Conservation (phyloP, 2,113 vertebrate genomes). For the Garra rufa region DNA sequence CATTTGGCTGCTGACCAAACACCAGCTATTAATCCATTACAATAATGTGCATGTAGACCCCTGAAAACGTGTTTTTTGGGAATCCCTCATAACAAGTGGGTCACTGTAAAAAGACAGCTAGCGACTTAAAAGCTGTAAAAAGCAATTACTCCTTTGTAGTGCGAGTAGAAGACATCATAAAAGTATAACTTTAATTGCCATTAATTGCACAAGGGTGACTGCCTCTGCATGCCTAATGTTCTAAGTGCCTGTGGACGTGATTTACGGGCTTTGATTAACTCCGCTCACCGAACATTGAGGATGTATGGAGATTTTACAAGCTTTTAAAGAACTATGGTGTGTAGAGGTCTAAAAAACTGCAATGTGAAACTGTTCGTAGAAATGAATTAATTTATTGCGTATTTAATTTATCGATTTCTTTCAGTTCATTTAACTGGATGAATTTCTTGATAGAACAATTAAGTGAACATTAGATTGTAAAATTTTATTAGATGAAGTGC, state of each 20-base stretch:
- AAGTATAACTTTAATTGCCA: slow-evolving; percentile 75
- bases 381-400: neutral
- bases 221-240: slow-evolving; percentile 84
- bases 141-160: slow-evolving; percentile 85
- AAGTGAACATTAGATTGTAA: neutral
- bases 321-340: slow-evolving; percentile 26
- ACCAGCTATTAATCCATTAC: slow-evolving; percentile 29
- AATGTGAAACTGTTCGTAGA: neutral
- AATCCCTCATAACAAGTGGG: slow-evolving; percentile 88
- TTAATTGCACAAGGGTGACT: slow-evolving; percentile 87
- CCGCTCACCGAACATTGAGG: slow-evolving; percentile 70
- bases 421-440: neutral
- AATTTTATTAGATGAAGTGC: neutral
- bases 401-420: neutral
- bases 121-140: slow-evolving; percentile 80
- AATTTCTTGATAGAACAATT: neutral
- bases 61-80: slow-evolving; percentile 77
- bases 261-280: slow-evolving; percentile 87
- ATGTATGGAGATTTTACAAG: slow-evolving; percentile 50
- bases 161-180: slow-evolving; percentile 75
- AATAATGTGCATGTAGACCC: slow-evolving; percentile 36
- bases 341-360: neutral
- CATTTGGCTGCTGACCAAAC: slow-evolving; percentile 30
- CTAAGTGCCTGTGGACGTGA: slow-evolving; percentile 78
- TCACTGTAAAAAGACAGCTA: slow-evolving; percentile 85